These are phyloP conservation scores for Centropus bengalensis DNA, from an alignment of 2,113 vertebrate species.

Conservation along the genomic window DNA sequence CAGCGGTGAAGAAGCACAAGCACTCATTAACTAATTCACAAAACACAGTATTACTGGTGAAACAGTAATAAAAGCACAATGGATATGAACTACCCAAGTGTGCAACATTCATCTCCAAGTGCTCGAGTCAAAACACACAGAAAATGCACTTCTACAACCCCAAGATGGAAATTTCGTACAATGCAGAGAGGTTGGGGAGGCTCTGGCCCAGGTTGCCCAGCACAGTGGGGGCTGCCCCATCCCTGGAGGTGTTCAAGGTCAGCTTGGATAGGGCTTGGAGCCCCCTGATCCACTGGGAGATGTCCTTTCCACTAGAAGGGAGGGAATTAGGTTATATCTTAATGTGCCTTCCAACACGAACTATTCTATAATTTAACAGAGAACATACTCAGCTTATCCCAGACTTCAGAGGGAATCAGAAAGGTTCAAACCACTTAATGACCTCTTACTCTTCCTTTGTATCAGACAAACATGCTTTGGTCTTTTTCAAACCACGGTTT, in stretches of 20 bases:
- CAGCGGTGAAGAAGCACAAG: not conserved
- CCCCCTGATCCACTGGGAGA: too few relatives aligned
- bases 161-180: not conserved
- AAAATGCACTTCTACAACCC: not conserved
- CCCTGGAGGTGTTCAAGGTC: too few relatives aligned
- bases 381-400: not conserved
- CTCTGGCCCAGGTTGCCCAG: too few relatives aligned
- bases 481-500: not conserved
- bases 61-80: not conserved
- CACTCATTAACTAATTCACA: not conserved
- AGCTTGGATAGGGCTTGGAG: too few relatives aligned
- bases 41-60: not conserved
- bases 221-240: too few relatives aligned
- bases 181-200: not conserved
- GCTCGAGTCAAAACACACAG: not conserved
- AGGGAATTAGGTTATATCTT: too few relatives aligned
- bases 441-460: not conserved
- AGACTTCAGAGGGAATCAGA: not conserved
- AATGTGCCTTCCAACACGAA: too few relatives aligned
- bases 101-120: not conserved
- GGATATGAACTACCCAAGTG: not conserved
- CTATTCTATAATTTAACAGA: not conserved
- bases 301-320: too few relatives aligned
- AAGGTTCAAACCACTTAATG: not conserved
- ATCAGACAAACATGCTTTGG: not conserved